Conservation (phyloP, 2,888 invertebrate species). For the Phorcus lineatus region DNA sequence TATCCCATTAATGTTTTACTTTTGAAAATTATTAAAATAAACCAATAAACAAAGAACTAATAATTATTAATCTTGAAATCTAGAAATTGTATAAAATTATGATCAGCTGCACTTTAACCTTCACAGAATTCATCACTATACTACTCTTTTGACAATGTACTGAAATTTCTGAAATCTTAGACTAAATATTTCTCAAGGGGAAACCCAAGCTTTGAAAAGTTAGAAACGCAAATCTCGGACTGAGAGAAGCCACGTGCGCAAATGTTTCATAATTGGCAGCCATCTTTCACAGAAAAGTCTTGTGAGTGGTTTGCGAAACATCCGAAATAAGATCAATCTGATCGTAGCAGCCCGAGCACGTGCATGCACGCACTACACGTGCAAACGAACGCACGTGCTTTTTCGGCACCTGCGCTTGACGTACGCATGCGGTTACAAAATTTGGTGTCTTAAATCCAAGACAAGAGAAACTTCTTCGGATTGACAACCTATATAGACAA, state of each 20-base stretch:
- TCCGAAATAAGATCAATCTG: background rate
- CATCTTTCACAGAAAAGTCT: background rate
- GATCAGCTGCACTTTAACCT: too few species aligned
- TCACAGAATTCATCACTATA: too few species aligned
- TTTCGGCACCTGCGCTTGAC: conserved; percentile 4
- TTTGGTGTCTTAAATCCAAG: background rate
- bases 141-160: too few species aligned
- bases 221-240: background rate
- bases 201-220: background rate
- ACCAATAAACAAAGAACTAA: too few species aligned
- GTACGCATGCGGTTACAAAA: background rate
- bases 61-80: too few species aligned
- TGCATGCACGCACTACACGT: background rate
- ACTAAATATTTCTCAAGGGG: too few species aligned
- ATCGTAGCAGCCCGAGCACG: background rate
- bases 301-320: background rate
- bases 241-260: background rate
- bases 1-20: too few species aligned
- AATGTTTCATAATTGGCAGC: background rate
- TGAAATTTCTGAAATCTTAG: too few species aligned
- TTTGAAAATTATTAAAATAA: too few species aligned
- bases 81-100: too few species aligned
- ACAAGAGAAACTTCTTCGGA: background rate
- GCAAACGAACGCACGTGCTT: background rate
- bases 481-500: background rate